A percentile compares a stretch with the other conserved stretches of the same genome.
Conservation (phyloP, 2,797 vertebrate species). For the Odontamblyopus lacepedii region DNA sequence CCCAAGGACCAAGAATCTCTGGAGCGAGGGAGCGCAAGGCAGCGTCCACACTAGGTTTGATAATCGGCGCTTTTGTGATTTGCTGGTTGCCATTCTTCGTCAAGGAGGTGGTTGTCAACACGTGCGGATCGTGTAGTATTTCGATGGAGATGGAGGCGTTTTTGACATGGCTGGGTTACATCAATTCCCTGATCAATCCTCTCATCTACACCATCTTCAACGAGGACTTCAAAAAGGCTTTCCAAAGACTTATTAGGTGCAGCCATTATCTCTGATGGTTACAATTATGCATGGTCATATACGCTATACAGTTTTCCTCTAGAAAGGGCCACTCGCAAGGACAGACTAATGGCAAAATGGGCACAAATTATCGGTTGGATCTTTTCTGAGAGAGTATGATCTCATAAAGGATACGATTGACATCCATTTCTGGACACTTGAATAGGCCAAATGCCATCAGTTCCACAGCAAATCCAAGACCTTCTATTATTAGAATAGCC, state of each 20-base stretch:
- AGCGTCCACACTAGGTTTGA: constrained; percentile 92
- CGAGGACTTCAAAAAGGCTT: constrained; percentile 98
- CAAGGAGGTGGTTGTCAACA: constrained; percentile 94
- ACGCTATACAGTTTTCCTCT: constrained; percentile 14
- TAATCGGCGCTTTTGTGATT: constrained; percentile 95
- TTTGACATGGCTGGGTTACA: constrained; percentile 95
- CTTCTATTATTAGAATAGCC: constrained; percentile 53
- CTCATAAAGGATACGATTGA: constrained; percentile 24
- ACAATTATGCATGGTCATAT: constrained; percentile 21
- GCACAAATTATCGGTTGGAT: constrained; percentile 26
- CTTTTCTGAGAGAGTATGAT: constrained; percentile 30
- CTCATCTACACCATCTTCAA: constrained; percentile 99
- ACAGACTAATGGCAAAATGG: constrained; percentile 14
- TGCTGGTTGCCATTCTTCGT: constrained; percentile 99
- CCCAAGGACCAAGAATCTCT: constrained; percentile 89
- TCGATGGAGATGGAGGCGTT: constrained; percentile 91
- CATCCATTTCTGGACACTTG: constrained; percentile 42
- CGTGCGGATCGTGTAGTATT: constrained; percentile 85
- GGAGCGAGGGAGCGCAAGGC: constrained; percentile 91
- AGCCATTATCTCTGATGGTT: constrained; percentile 81
- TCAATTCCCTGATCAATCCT: constrained; percentile 98
- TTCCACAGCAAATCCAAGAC: constrained; percentile 44
- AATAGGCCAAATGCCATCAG: constrained; percentile 39
- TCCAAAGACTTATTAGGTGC: constrained; percentile 92
- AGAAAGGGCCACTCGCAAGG: constrained; percentile 12